Conservation (phyloP, 2,888 invertebrate genomes). For the Lithophane semibrunnea region DNA sequence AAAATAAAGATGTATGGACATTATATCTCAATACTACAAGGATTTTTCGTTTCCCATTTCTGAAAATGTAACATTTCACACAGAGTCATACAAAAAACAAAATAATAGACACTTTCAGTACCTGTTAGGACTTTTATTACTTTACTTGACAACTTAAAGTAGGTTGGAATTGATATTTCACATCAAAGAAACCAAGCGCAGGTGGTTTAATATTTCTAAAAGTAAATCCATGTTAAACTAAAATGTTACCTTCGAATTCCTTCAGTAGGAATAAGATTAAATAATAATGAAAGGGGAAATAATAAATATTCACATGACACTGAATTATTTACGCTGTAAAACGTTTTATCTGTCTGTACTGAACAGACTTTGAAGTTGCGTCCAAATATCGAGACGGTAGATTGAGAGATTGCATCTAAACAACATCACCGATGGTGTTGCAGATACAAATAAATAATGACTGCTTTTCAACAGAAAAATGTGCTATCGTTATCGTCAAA, state of each 20-base stretch:
- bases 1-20: not conserved
- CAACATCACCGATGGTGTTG: slow-evolving; percentile 23
- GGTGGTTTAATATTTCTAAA: slow-evolving; percentile 21
- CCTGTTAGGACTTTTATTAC: not conserved
- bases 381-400: slow-evolving; percentile 44
- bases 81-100: not conserved
- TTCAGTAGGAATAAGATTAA: slow-evolving; percentile 12
- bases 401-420: slow-evolving; percentile 29
- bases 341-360: slow-evolving; percentile 27
- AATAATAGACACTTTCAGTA: not conserved
- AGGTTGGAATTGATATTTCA: slow-evolving; percentile 28
- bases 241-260: slow-evolving; percentile 17
- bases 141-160: slow-evolving; percentile 13
- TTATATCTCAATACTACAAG: not conserved
- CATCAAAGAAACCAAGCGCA: slow-evolving; percentile 21
- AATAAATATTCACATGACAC: slow-evolving; percentile 41
- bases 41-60: not conserved
- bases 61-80: not conserved
- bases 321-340: slow-evolving; percentile 45
- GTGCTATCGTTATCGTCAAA: not conserved
- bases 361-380: slow-evolving; percentile 41
- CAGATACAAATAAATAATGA: slow-evolving; percentile 20
- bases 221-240: slow-evolving; percentile 19
- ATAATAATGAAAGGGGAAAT: slow-evolving; percentile 35
- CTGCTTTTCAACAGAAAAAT: slow-evolving; percentile 1